Conservation (phyloP, 2,888 invertebrate genomes). For the Drosophila tanythrix region DNA sequence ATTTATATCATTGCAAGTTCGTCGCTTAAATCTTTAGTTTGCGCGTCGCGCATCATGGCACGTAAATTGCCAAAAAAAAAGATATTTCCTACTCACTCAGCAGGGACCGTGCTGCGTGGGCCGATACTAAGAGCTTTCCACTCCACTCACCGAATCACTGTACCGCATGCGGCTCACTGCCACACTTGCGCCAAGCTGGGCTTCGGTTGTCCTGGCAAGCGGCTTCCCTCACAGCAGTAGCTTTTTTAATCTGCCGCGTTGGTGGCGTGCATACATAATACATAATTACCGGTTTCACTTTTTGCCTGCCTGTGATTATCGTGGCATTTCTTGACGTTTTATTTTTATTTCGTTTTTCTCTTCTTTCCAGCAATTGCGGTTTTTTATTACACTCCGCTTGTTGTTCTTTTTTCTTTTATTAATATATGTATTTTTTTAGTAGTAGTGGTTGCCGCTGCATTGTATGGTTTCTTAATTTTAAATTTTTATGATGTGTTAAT, state of each 20-base stretch:
- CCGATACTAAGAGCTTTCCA: constrained; percentile 39
- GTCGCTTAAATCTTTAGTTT: constrained; percentile 79
- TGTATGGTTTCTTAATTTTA: constrained; percentile 77
- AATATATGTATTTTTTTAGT: not conserved
- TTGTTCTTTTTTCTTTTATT: constrained; percentile 5
- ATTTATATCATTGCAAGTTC: constrained; percentile 77
- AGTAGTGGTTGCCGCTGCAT: constrained; percentile 36
- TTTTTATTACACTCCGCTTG: constrained; percentile 52
- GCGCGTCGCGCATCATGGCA: constrained; percentile 66
- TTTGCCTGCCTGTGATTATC: constrained; percentile 71
- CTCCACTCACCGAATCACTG: constrained; percentile 4
- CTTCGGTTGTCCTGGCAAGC: constrained; percentile 61
- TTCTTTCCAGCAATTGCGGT: constrained; percentile 63
- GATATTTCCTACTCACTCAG: constrained; percentile 74
- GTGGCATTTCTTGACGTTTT: constrained; percentile 72
- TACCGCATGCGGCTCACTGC: not conserved
- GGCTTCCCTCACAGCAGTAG: constrained; percentile 47
- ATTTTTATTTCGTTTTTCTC: constrained; percentile 40
- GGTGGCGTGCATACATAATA: constrained; percentile 80
- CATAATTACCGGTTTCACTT: constrained; percentile 80
- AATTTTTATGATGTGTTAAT: constrained; percentile 80
- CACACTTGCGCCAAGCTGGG: constrained; percentile 42
- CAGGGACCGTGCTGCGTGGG: constrained; percentile 57
- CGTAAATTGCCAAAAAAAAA: constrained; percentile 72
- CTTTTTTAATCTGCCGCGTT: constrained; percentile 74